Evolutionary conservation across 2,113 vertebrate genomes (phyloP).

Genomic region (Austrofundulus limnaeus): DNA sequence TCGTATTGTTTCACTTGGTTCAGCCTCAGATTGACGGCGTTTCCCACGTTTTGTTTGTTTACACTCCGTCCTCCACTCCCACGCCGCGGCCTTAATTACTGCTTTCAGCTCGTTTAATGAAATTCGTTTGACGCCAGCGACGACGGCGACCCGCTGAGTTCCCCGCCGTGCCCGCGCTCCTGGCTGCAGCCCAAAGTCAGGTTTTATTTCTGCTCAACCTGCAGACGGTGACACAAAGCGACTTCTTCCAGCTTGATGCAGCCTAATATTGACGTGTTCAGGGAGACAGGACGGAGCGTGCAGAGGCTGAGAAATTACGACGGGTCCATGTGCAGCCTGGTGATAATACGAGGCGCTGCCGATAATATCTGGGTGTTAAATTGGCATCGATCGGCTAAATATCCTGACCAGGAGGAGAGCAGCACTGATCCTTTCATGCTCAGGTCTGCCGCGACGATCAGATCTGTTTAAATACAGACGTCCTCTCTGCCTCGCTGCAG

Average conservation of each 20-base stretch:
- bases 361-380: conserved; percentile 76
- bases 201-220: conserved; percentile 61
- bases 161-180: conserved; percentile 34
- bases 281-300: conserved; percentile 15
- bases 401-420: conserved; percentile 68
- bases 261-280: conserved; percentile 69
- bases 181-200: conserved; percentile 3
- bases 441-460: conserved; percentile 62
- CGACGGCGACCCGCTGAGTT: conserved; percentile 53
- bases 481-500: conserved; percentile 53
- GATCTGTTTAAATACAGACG: conserved; percentile 70
- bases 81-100: conserved; percentile 25
- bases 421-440: conserved; percentile 61
- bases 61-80: conserved; percentile 24
- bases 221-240: conserved; percentile 54
- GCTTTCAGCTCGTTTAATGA: too few relatives aligned
- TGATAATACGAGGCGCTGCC: conserved; percentile 63
- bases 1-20: conserved; percentile 26
- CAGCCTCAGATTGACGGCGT: conserved; percentile 23
- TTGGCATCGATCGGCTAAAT: conserved; percentile 77
- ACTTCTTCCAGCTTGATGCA: conserved; percentile 70
- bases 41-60: conserved; percentile 44
- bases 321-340: conserved; percentile 63
- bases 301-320: conserved; percentile 54
- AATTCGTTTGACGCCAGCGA: conserved; percentile 51